phyloP scores from a whole-genome alignment of 2,797 vertebrate species.

The Nasua narica region DNA sequence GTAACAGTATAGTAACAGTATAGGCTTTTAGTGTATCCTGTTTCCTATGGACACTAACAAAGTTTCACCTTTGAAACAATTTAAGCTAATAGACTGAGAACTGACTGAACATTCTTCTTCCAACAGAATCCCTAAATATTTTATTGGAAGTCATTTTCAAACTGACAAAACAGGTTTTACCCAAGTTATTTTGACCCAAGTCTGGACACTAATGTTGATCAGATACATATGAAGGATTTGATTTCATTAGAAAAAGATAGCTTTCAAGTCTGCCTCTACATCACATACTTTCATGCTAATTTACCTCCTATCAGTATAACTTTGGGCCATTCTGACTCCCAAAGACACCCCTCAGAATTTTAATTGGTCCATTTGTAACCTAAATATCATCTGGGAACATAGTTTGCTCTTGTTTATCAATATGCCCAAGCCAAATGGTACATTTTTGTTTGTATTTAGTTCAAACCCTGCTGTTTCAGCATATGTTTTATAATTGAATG shows the following conservation, averaged over 20 bases:
- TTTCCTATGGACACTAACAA: background rate
- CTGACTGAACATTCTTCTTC: background rate
- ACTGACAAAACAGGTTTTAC: background rate
- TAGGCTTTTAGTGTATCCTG: background rate
- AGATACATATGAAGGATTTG: background rate
- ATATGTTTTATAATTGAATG: slow-evolving; percentile 62
- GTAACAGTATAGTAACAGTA: background rate
- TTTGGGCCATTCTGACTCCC: slow-evolving; percentile 38
- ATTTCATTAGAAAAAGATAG: background rate
- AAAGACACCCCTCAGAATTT: slow-evolving; percentile 55
- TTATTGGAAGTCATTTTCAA: background rate
- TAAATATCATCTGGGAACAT: slow-evolving; percentile 41
- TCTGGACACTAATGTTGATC: background rate
- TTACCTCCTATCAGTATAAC: slow-evolving; percentile 20
- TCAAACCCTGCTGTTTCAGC: slow-evolving; percentile 62
- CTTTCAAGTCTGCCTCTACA: background rate
- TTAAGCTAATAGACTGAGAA: background rate
- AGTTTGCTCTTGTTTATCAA: slow-evolving; percentile 59
- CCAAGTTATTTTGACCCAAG: background rate
- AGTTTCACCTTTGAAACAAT: background rate
- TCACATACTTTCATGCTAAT: background rate
- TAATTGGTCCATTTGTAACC: slow-evolving; percentile 50
- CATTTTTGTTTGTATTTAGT: slow-evolving; percentile 63
- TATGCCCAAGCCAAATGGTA: slow-evolving; percentile 49
- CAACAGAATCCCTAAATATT: background rate